Base-by-base conservation (phyloP, 2,888 invertebrate genomes). In the Lamellibrachia columna region DNA sequence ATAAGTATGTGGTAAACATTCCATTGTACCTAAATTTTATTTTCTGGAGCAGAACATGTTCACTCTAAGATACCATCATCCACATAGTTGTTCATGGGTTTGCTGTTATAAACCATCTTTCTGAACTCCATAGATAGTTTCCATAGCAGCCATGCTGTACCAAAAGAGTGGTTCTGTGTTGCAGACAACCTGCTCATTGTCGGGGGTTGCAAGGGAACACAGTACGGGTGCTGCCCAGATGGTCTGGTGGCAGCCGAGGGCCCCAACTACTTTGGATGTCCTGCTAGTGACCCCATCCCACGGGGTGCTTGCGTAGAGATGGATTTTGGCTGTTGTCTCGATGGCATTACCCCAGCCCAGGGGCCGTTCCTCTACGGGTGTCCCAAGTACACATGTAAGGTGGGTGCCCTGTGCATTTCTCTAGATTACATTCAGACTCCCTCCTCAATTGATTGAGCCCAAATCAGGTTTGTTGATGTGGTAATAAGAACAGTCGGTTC, bases 241-340 rank as follows among this genome's bases (percentile, higher is more conserved):
- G 98, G 98, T 95, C 97, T 98, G 95, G 97, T 97, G 91, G 97
- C 98, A 1, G 98, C 99, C 28, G 98, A 98, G 95, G 99, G 99
- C 1, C 97, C 97, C 0, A 97, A 97, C 94, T 97, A 97, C 92
- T 98, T 93, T 90, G 94, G 94, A 91, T 94, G 94, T 91, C 93
- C 93, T 8, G 90, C 90, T 8, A 75, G 91, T 28, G 94, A 94
- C 90, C 92, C 92, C 40, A 93, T 93, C 53, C 93, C 93, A 1
- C 90, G 60, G 8, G 94, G 94, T 7, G 15, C 91, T 8, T 94
- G 94, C 92, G 75, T 94, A 0, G 98, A 98, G 95, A 98, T 98
- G 0, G 97, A 98, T 8, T 99, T 98, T 95, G 99, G 99, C 3
- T 99, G 99, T 96, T 99, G 99, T 95, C 98, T 98, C 0, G 99